phyloP scores from a whole-genome alignment of 1,140 invertebrate species.

The Hesperophylax magnus region DNA sequence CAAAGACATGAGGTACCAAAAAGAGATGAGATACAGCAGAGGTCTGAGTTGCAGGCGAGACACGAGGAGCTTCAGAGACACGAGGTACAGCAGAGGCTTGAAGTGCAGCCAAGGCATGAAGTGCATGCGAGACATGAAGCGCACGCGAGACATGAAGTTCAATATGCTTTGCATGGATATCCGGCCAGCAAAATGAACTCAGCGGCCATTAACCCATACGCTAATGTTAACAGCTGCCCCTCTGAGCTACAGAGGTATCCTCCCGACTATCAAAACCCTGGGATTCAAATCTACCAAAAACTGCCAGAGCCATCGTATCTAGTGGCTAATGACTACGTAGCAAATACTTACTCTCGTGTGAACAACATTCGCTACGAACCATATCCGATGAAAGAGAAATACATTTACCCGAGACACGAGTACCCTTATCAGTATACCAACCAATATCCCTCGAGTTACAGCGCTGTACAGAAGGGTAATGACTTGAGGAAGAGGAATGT shows the following conservation, averaged over 20 bases:
- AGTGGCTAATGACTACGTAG: conserved; percentile 33
- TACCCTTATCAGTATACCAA: conserved; percentile 31
- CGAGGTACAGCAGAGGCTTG: not conserved
- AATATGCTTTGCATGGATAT: conserved; percentile 21
- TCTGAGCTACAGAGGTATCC: conserved; percentile 39
- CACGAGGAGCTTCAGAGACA: conserved; percentile 7
- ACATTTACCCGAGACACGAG: conserved; percentile 38
- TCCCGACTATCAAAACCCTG: conserved; percentile 39
- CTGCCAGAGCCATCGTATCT: conserved; percentile 31
- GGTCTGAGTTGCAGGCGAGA: not conserved
- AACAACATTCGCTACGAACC: conserved; percentile 65
- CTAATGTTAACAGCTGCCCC: conserved; percentile 28
- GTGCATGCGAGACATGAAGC: not conserved
- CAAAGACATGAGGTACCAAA: not conserved
- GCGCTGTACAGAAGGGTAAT: conserved; percentile 53
- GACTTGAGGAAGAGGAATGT: conserved; percentile 22
- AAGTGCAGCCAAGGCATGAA: not conserved
- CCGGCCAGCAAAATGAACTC: conserved; percentile 6
- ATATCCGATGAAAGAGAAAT: conserved; percentile 57
- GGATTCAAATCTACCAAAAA: conserved; percentile 39
- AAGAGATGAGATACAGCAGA: conserved; percentile 7
- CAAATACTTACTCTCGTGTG: conserved; percentile 60
- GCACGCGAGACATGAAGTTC: not conserved
- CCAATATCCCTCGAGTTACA: conserved; percentile 18
- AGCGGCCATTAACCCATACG: conserved; percentile 3